Evolutionary conservation across 2,888 invertebrate genomes (phyloP), one percentile per base, ranked within the genome.

Genomic region (Scaptomyza parva): DNA sequence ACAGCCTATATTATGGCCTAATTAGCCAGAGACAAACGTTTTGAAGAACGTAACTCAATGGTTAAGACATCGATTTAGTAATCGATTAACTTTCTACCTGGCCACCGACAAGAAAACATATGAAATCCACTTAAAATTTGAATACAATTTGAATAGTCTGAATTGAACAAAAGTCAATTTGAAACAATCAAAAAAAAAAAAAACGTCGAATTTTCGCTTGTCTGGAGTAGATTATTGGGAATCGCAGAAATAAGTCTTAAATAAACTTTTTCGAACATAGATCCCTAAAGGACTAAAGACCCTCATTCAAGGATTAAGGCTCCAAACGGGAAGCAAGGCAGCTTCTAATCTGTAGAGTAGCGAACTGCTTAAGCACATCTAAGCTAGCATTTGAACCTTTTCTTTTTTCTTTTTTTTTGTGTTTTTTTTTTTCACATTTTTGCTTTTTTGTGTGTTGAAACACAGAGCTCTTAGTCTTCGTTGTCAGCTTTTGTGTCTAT

Each of bases 281-380:
- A 45, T 30, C 8, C n/a, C 5, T 18, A 5, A 14, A 14, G 35
- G 35, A 35, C 14, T 35, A 35, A 35, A 18, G 9, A 3, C 44
- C 3, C 17, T 14, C n/a, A 30, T 22, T 48, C 22, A 22, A 35
- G 20, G 22, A 48, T 22, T 11, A 22, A 3, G 22, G 14, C n/a
- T 20, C 20, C 7, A 14, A 7, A n/a, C 9, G 11, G 20, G 47
- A 18, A 18, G 20, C 6, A n/a, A n/a, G 48, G 9, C 47, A 20
- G 6, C 47, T n/a, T 47, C 43, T 55, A 41, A 59, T 44, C 28
- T 20, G 44, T 12, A 30, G 11, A 11, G 18, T 14, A 20, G 12
- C 11, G 18, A n/a, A 20, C 26, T 45, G 35, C 54, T 59, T 59
- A 59, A 55, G 18, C 17, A 17, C 20, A 26, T 41, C 43, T 59